Conservation (phyloP, 2,113 vertebrate species). For the Neogobius melanostomus region DNA sequence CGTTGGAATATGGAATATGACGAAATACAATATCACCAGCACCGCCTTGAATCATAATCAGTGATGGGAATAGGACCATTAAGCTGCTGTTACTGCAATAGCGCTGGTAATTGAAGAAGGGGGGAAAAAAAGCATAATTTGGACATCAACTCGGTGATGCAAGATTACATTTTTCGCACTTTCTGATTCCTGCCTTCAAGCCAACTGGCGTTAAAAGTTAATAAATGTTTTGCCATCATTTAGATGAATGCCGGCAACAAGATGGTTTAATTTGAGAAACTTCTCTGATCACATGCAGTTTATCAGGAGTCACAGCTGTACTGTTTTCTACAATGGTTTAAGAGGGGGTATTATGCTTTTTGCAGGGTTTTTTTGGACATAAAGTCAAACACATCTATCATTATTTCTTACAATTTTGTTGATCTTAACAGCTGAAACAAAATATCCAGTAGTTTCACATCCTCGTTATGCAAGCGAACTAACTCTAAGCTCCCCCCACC, state of each 20-base stretch:
- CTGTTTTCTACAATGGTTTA: too few species aligned
- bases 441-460: too few species aligned
- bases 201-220: background rate
- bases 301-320: background rate
- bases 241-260: background rate
- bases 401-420: too few species aligned
- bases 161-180: background rate
- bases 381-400: too few species aligned
- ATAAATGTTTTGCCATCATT: background rate
- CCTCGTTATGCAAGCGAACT: too few species aligned
- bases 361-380: too few species aligned
- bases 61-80: constrained; percentile 16
- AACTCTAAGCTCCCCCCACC: too few species aligned
- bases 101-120: constrained; percentile 3
- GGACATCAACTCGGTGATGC: background rate
- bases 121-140: background rate
- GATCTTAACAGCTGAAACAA: too few species aligned
- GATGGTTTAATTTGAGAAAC: too few species aligned
- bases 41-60: constrained; percentile 16
- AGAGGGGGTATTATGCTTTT: too few species aligned
- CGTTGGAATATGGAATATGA: constrained; percentile 29
- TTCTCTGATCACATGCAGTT: background rate
- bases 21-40: constrained; percentile 9
- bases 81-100: constrained; percentile 5
- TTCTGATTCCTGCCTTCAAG: background rate